phyloP scores from a whole-genome alignment of 2,888 invertebrate genomes.

The Caenorhabditis virilis region DNA sequence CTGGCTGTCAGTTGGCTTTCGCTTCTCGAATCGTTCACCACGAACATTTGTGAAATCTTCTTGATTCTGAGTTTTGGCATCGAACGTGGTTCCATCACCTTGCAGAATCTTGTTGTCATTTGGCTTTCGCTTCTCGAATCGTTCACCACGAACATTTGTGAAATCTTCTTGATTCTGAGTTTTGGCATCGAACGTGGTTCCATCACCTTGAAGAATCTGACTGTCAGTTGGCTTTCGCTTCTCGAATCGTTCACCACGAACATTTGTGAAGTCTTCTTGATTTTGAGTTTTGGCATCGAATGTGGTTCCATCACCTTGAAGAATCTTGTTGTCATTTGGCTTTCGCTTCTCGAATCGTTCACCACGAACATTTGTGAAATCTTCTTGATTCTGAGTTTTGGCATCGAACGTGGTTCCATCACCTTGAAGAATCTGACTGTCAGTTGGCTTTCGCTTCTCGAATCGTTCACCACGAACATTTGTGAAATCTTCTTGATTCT shows the following conservation, averaged over 20 bases:
- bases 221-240: constrained; percentile 43
- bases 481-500: constrained; percentile 28
- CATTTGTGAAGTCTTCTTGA: constrained; percentile 31
- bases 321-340: constrained; percentile 40
- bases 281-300: constrained; percentile 29
- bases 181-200: constrained; percentile 30
- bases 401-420: constrained; percentile 21
- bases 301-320: constrained; percentile 11
- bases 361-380: constrained; percentile 26
- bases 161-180: constrained; percentile 41
- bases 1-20: constrained; percentile 30
- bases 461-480: constrained; percentile 20
- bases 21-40: constrained; percentile 34
- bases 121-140: constrained; percentile 13
- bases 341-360: constrained; percentile 39
- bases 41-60: constrained; percentile 8
- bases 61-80: constrained; percentile 15
- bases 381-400: constrained; percentile 20
- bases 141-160: constrained; percentile 29
- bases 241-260: constrained; percentile 44
- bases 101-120: constrained; percentile 17
- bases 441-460: constrained; percentile 20
- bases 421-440: constrained; percentile 20
- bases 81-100: constrained; percentile 26
- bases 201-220: constrained; percentile 44